Conservation (phyloP, 2,797 vertebrate species). For the Botia almorhae region DNA sequence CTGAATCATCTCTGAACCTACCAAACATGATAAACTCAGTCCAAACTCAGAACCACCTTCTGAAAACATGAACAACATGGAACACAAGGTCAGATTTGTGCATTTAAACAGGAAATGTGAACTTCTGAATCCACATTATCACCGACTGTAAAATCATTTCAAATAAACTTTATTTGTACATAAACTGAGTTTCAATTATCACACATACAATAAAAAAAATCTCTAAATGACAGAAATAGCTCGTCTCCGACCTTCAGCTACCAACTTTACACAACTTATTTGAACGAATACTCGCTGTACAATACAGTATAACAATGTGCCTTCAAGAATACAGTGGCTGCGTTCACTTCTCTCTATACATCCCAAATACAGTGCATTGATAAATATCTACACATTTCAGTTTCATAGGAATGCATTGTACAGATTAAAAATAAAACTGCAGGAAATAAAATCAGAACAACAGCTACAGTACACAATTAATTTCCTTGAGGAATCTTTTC, state of each 20-base stretch:
- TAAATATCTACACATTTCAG: constrained; percentile 65
- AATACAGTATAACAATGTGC: constrained; percentile 74
- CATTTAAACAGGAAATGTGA: no score
- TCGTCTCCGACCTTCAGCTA: constrained; percentile 66
- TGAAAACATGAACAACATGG: no score
- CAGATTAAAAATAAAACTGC: constrained; percentile 71
- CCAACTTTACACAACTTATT: constrained; percentile 69
- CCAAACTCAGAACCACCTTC: no score
- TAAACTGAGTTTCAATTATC: constrained; percentile 82
- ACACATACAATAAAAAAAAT: constrained; percentile 82
- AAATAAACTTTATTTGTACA: constrained; percentile 87
- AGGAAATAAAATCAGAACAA: constrained; percentile 70
- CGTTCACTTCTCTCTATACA: constrained; percentile 60
- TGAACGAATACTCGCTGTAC: constrained; percentile 67
- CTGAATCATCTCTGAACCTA: no score
- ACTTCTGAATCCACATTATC: constrained; percentile 73
- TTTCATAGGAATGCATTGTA: constrained; percentile 71
- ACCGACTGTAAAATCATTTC: constrained; percentile 83
- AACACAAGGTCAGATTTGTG: no score
- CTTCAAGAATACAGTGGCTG: constrained; percentile 74
- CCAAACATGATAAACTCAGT: no score
- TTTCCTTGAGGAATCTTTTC: constrained; percentile 72
- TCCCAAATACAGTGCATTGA: constrained; percentile 72
- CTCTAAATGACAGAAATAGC: constrained; percentile 78
- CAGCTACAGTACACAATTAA: constrained; percentile 72